Conservation (phyloP, 2,113 vertebrate species). For the Oryzias celebensis region DNA sequence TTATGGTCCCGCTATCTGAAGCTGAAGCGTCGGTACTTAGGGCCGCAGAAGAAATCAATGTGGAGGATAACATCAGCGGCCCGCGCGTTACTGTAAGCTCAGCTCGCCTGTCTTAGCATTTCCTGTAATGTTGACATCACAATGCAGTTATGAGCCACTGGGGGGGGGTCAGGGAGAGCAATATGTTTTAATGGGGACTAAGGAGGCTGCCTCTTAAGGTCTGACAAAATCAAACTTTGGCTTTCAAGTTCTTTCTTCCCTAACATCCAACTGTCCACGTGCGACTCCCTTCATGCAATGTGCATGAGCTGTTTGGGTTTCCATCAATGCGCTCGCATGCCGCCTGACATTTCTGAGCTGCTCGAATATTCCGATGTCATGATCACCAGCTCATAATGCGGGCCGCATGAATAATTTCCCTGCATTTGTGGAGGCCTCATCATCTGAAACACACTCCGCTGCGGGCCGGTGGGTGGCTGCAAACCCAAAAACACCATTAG, state of each 20-base stretch:
- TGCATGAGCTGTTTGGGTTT: conserved; percentile 40
- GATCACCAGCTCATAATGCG: conserved; percentile 70
- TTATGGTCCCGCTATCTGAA: conserved; percentile 71
- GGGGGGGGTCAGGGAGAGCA: conserved; percentile 34
- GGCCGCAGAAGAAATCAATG: conserved; percentile 71
- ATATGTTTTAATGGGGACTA: conserved; percentile 47
- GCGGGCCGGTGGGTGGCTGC: conserved; percentile 65
- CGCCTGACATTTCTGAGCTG: conserved; percentile 63
- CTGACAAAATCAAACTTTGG: conserved; percentile 31
- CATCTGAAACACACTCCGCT: conserved; percentile 75
- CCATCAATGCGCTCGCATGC: conserved; percentile 52
- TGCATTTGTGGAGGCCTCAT: conserved; percentile 66
- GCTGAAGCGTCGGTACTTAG: conserved; percentile 69
- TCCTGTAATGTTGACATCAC: conserved; percentile 74
- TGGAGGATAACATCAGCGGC: conserved; percentile 67
- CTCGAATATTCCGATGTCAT: conserved; percentile 71
- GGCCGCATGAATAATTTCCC: conserved; percentile 73
- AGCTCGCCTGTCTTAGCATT: conserved; percentile 69
- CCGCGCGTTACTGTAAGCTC: conserved; percentile 73
- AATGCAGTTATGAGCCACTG: conserved; percentile 51
- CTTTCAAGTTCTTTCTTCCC: neutral
- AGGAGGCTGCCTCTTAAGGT: conserved; percentile 20
- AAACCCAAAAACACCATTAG: conserved; percentile 96
- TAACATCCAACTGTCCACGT: too few relatives aligned
- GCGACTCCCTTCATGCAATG: conserved; percentile 9